Conservation (phyloP, 2,888 invertebrate genomes). For the Zaprionus obscuricornis region DNA sequence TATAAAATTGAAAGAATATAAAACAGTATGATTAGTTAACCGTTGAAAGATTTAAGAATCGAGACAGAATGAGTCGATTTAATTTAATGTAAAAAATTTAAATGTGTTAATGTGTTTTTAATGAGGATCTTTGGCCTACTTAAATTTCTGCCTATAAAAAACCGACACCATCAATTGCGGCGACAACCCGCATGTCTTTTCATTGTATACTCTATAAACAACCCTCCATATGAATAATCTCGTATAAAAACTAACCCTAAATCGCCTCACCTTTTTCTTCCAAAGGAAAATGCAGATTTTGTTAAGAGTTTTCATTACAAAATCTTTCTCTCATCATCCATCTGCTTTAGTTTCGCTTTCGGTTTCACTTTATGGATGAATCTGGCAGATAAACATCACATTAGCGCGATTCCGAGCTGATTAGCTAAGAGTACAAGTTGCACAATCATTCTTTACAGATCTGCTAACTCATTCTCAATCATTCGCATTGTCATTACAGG, state of each 20-base stretch:
- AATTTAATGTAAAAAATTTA: not conserved
- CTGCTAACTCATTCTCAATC: constrained; percentile 38
- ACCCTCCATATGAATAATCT: constrained; percentile 19
- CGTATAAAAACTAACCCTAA: not conserved
- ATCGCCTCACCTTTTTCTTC: not conserved
- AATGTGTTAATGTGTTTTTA: constrained; percentile 52
- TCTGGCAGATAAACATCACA: constrained; percentile 65
- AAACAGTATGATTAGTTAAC: too few species aligned
- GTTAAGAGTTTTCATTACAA: constrained; percentile 39
- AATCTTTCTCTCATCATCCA: constrained; percentile 38
- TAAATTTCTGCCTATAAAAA: constrained; percentile 33
- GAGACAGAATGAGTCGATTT: not conserved
- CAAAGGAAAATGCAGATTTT: constrained; percentile 52
- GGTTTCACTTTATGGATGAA: too few species aligned
- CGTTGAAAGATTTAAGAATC: not conserved
- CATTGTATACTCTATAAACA: constrained; percentile 15
- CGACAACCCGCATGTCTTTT: constrained; percentile 29
- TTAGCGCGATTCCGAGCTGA: constrained; percentile 69
- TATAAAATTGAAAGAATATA: not conserved
- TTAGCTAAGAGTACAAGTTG: constrained; percentile 48
- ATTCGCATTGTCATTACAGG: not conserved
- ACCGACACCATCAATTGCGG: constrained; percentile 32
- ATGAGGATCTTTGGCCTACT: constrained; percentile 45
- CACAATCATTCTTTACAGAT: constrained; percentile 45
- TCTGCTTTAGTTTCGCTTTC: constrained; percentile 18